Percentiles rank a stretch among this genome's conserved stretches.
Conservation (phyloP, 2,113 vertebrate genomes). For the Neolamprologus longior region DNA sequence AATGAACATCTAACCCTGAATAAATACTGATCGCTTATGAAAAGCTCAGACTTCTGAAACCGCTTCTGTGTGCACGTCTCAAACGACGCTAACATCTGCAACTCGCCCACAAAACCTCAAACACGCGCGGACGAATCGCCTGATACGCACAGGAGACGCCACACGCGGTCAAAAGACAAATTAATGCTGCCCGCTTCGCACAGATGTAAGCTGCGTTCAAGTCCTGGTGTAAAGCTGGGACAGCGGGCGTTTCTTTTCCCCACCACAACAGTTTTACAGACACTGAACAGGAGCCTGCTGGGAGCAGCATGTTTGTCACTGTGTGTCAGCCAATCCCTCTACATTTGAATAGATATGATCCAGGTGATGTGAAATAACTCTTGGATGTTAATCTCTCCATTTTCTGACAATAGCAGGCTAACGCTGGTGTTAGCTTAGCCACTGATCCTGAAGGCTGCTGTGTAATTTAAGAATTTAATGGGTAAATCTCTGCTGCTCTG, state of each 20-base stretch:
- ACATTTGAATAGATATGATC: neutral
- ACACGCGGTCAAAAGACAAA: neutral
- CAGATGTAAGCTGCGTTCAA: neutral
- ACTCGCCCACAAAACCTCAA: neutral
- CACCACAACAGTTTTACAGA: neutral
- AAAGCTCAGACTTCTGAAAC: neutral
- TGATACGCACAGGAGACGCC: neutral
- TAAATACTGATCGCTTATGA: neutral
- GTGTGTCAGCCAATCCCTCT: neutral
- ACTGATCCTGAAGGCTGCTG: too few relatives aligned
- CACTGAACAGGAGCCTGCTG: neutral
- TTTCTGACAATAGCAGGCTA: neutral
- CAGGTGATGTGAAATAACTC: neutral
- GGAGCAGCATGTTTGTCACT: neutral
- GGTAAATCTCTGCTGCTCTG: neutral
- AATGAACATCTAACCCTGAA: neutral
- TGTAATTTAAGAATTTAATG: too few relatives aligned
- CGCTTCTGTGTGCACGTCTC: neutral
- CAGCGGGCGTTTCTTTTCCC: neutral
- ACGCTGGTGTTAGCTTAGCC: neutral
- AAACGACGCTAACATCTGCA: neutral
- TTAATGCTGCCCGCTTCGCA: neutral
- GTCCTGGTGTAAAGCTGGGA: neutral
- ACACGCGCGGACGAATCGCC: rapidly evolving
- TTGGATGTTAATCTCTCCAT: neutral